Evolutionary conservation across 1,140 invertebrate genomes (phyloP).

Genomic region (Formica selysi): DNA sequence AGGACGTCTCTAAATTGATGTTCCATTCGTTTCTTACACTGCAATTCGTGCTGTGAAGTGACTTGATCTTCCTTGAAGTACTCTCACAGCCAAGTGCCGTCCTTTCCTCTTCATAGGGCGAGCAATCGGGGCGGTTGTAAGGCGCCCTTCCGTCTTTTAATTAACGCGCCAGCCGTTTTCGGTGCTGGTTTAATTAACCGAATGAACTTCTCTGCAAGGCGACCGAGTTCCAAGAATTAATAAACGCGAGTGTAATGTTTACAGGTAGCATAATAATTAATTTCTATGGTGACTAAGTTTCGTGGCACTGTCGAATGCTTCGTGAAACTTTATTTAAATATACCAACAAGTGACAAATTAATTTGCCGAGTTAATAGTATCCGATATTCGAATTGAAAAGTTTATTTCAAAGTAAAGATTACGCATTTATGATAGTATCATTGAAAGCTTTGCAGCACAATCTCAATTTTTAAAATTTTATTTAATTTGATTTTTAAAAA

Average conservation of each 20-base stretch:
- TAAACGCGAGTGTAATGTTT: constrained; percentile 43
- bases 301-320: constrained; percentile 1
- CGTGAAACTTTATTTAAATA: constrained; percentile 6
- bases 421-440: not conserved
- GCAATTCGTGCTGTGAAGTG: not conserved
- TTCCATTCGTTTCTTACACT: constrained; percentile 20
- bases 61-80: constrained; percentile 39
- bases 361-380: constrained; percentile 1
- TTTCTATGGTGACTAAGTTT: constrained; percentile 16
- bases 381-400: not conserved
- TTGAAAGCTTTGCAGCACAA: not conserved
- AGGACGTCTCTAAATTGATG: constrained; percentile 1
- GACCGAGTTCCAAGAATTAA: constrained; percentile 40
- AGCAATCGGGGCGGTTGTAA: constrained; percentile 31
- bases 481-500: not conserved
- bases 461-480: not conserved
- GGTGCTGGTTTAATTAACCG: constrained; percentile 50
- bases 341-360: not conserved
- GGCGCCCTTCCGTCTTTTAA: constrained; percentile 45
- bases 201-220: constrained; percentile 25
- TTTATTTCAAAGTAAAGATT: constrained; percentile 1
- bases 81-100: not conserved
- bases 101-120: constrained; percentile 11
- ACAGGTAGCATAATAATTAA: constrained; percentile 50
- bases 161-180: constrained; percentile 53